A percentile compares a stretch with the other conserved stretches of the same genome.
phyloP scores from a whole-genome alignment of 1,140 invertebrate species.

The Andrena cerasifolii region DNA sequence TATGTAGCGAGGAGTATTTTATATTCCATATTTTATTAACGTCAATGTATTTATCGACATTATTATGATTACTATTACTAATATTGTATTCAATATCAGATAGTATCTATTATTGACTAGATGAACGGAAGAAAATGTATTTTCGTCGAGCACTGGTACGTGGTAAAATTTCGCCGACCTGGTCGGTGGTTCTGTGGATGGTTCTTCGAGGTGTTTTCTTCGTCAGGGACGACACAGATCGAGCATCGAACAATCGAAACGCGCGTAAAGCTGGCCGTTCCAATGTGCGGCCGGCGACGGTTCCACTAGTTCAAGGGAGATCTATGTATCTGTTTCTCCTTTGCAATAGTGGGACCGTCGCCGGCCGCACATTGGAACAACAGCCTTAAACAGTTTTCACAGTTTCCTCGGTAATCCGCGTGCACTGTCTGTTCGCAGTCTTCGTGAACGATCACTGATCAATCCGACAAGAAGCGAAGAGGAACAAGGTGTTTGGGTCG shows the following conservation, averaged over 20 bases:
- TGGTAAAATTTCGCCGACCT: not conserved
- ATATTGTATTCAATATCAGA: constrained; percentile 55
- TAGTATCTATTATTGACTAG: constrained; percentile 4
- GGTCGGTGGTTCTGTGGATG: not conserved
- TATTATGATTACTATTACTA: constrained; percentile 72
- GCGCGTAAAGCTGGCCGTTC: no score
- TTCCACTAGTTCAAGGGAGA: no score
- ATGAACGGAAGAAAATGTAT: not conserved
- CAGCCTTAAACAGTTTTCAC: no score
- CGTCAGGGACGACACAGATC: constrained; percentile 7
- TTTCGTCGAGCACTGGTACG: not conserved
- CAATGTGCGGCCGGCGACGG: no score
- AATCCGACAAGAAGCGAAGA: no score
- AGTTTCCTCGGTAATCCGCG: not conserved
- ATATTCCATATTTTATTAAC: constrained; percentile 76
- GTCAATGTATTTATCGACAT: constrained; percentile 64
- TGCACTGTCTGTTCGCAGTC: not conserved
- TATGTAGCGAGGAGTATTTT: constrained; percentile 77
- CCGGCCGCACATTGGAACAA: no score
- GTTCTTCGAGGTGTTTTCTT: not conserved
- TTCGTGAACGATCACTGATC: not conserved
- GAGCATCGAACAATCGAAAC: constrained; percentile 10
- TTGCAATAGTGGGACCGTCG: no score
- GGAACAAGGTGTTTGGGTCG: no score
- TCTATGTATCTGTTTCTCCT: no score